phyloP scores from a whole-genome alignment of 2,113 vertebrate genomes.

The Rhegmatorhina hoffmannsi region DNA sequence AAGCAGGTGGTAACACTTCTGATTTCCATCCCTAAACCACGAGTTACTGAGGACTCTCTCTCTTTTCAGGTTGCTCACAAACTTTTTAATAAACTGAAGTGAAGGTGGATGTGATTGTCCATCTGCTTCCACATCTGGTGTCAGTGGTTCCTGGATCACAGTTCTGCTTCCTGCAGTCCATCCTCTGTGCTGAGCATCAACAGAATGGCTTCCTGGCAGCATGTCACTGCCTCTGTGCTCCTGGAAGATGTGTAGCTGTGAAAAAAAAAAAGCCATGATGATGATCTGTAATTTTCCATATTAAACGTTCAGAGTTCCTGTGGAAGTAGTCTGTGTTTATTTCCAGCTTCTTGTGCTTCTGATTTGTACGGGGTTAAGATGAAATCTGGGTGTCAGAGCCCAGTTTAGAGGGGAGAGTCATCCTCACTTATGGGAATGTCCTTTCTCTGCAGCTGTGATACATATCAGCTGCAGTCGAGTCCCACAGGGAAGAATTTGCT shows the following conservation, averaged over 20 bases:
- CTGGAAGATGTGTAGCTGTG: not conserved
- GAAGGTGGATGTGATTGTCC: not conserved
- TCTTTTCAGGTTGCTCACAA: conserved; percentile 78
- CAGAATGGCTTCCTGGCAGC: not conserved
- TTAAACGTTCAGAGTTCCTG: conserved; percentile 44
- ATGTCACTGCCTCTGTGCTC: not conserved
- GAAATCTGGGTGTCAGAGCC: not conserved
- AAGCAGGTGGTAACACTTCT: rapidly evolving
- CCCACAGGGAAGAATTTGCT: not conserved
- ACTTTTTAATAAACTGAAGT: conserved; percentile 80
- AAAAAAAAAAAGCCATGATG: not conserved
- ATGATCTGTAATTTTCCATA: conserved; percentile 45
- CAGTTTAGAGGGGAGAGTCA: rapidly evolving
- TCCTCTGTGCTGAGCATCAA: not conserved
- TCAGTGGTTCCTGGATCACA: not conserved
- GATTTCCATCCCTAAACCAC: not conserved
- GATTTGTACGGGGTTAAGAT: not conserved
- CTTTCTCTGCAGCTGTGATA: rapidly evolving
- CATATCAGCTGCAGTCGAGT: rapidly evolving
- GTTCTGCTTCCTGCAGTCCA: not conserved
- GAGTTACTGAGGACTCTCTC: not conserved
- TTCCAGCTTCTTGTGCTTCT: not conserved
- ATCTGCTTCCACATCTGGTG: not conserved
- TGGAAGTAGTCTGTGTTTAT: not conserved
- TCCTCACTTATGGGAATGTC: not conserved